Evolutionary conservation across 1,140 invertebrate genomes (phyloP).

Genomic region (Ctenoplectra terminalis): DNA sequence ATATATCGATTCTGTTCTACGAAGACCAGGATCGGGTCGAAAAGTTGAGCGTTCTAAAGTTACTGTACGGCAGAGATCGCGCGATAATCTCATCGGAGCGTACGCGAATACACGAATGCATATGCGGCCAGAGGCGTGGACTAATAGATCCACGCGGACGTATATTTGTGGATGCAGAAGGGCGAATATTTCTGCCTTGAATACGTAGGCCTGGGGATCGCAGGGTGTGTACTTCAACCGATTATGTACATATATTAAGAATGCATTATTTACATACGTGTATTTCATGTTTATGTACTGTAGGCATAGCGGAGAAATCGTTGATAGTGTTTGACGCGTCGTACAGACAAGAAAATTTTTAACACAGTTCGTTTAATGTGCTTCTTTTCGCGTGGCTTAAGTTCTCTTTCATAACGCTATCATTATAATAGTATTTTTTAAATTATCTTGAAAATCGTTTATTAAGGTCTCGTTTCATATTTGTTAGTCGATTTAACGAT

Average conservation of each 20-base stretch:
- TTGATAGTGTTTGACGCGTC: not conserved
- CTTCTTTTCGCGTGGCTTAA: not conserved
- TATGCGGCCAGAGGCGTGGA: slow-evolving; percentile 11
- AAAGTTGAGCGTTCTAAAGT: not conserved
- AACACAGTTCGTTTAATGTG: not conserved
- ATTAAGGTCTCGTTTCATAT: not conserved
- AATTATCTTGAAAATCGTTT: not conserved
- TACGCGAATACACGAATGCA: slow-evolving; percentile 4
- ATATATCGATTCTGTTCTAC: slow-evolving; percentile 13
- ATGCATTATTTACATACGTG: slow-evolving; percentile 32
- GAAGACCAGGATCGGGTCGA: not conserved
- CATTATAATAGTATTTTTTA: not conserved
- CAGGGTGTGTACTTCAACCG: slow-evolving; percentile 20
- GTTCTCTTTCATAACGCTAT: not conserved
- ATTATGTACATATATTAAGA: slow-evolving; percentile 41
- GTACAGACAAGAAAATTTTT: no score
- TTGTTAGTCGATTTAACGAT: not conserved
- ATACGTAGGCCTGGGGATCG: not conserved
- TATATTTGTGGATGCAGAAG: slow-evolving; percentile 31
- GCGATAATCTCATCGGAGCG: slow-evolving; percentile 13
- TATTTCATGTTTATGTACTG: slow-evolving; percentile 33
- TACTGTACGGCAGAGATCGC: not conserved
- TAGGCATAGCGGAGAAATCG: not conserved
- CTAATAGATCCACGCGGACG: slow-evolving; percentile 39
- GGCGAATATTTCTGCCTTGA: slow-evolving; percentile 30